Evolutionary conservation across 2,888 invertebrate genomes (phyloP), one percentile per base, ranked within the genome.

Genomic region (Plagiodera versicolora): DNA sequence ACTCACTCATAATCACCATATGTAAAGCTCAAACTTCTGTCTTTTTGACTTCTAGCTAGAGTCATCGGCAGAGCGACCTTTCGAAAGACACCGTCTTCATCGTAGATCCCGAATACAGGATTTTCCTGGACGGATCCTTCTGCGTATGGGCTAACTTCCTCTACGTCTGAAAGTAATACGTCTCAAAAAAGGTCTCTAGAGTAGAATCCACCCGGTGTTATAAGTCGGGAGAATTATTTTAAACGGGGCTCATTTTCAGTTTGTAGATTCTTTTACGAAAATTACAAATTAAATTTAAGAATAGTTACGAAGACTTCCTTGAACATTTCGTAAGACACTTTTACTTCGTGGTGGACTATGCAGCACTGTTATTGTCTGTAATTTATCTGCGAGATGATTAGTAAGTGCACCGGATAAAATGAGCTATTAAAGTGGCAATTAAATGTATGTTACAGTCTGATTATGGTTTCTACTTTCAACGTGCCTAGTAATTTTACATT

Each of bases 21-120:
- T 5, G 73, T 70, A 58, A 72, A 74, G 65, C 74, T 73, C n/a
- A 74, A 35, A 54, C 72, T 74, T 66, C 75, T 60, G 47, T 75
- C 74, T 52, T 72, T 65, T 32, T 65, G 56, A 28, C 61, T 58
- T 58, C 58, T 66, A 48, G 67, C 58, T 35, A 58, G 50, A 1
- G 63, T 32, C 19, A 71, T 61, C 10, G 71, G 71, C 11, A 71
- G 44, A 17, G 71, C 64, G 0, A 71, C 71, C 52, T 55, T 62
- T 54, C 71, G 61, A 35, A 71, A 67, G n/a, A 65, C 53, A 2
- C 71, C 71, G n/a, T 63, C 60, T 46, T 67, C 57, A 35, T 71
- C 71, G 50, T 71, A 71, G n/a, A 71, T 69, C 1, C 71, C 71
- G 64, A 71, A 71, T 8, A 70, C 64, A 8, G 70, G 65, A 49